phyloP scores from a whole-genome alignment of 2,888 invertebrate genomes.

The Heliconius ismenius region DNA sequence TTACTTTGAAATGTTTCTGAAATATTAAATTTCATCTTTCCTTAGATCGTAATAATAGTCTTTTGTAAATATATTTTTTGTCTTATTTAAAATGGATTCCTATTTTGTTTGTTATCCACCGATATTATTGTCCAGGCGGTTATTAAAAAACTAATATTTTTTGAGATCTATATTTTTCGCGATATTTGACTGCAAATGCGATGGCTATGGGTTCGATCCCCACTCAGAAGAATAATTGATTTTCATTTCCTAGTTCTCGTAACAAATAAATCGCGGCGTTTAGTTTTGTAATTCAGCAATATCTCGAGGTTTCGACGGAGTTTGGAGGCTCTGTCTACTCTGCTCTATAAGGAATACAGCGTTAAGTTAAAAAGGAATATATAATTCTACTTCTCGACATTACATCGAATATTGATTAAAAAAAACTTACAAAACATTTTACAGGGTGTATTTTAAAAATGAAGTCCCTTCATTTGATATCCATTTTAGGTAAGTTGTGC shows the following conservation, averaged over 20 bases:
- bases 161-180: background rate
- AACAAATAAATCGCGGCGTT: background rate
- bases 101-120: conserved; percentile 2
- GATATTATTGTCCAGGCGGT: conserved; percentile 4
- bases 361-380: too few relatives aligned
- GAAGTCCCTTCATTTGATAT: too few relatives aligned
- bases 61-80: conserved; percentile 23
- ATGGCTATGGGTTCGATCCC: background rate
- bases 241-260: background rate
- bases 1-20: conserved; percentile 28
- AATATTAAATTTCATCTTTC: conserved; percentile 34
- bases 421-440: too few relatives aligned
- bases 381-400: too few relatives aligned
- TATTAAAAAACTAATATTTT: conserved; percentile 26
- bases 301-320: too few relatives aligned
- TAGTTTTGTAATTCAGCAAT: too few relatives aligned
- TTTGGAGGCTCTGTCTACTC: too few relatives aligned
- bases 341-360: too few relatives aligned
- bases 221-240: background rate
- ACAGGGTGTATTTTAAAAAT: too few relatives aligned
- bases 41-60: conserved; percentile 17
- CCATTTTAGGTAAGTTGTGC: too few relatives aligned
- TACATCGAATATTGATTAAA: too few relatives aligned
- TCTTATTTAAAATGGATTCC: conserved; percentile 11
- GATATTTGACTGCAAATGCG: background rate